Conservation (phyloP, 2,113 vertebrate genomes). For the Picathartes gymnocephalus region DNA sequence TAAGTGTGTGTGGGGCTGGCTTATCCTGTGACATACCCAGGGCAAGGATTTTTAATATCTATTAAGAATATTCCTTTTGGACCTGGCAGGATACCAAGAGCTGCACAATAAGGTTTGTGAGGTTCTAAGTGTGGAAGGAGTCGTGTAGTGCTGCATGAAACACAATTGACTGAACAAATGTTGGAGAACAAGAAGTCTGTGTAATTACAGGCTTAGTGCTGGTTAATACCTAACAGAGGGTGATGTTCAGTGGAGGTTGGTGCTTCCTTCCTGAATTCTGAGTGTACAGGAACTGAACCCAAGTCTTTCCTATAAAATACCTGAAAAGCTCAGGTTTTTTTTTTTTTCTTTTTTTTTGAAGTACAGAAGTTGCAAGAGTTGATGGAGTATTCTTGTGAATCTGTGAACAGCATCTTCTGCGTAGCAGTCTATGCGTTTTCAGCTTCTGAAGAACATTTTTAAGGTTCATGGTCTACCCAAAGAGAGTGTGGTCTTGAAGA, state of each 20-base stretch:
- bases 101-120: neutral
- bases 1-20: fast-evolving
- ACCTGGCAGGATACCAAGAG: neutral
- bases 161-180: slow-evolving; percentile 6
- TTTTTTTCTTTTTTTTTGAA: neutral
- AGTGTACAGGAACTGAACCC: neutral
- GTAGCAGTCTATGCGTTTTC: neutral
- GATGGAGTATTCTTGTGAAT: neutral
- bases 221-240: slow-evolving; percentile 29
- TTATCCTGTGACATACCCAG: neutral
- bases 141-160: slow-evolving; percentile 12
- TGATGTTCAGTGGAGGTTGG: neutral
- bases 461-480: neutral
- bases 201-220: neutral
- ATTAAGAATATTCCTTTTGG: neutral
- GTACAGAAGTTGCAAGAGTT: neutral
- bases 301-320: neutral
- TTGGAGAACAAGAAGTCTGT: slow-evolving; percentile 22
- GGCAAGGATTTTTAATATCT: neutral
- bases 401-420: neutral
- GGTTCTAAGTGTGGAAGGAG: neutral
- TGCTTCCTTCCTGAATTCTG: neutral
- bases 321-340: fast-evolving
- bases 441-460: neutral
- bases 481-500: neutral